Evolutionary conservation across 2,888 invertebrate species (phyloP).

Genomic region (Lordiphosa fenestrarum): DNA sequence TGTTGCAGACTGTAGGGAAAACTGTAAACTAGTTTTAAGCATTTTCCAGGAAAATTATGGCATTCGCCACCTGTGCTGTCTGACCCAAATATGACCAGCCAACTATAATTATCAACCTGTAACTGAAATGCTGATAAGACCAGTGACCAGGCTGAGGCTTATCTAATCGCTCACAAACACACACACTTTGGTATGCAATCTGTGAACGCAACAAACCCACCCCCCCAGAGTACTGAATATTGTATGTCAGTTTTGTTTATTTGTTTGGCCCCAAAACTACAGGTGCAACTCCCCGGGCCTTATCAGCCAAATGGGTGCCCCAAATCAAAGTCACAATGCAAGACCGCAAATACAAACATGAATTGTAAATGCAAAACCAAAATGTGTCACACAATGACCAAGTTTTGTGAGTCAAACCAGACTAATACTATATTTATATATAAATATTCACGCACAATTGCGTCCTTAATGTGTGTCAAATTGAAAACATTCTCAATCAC

Average conservation of each 20-base stretch:
- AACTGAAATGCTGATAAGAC: slow-evolving; percentile 23
- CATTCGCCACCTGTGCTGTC: slow-evolving; percentile 21
- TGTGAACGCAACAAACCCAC: too few relatives aligned
- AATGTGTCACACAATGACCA: slow-evolving; percentile 32
- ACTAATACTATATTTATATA: too few relatives aligned
- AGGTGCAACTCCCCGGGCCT: slow-evolving; percentile 3
- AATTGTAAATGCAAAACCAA: slow-evolving; percentile 1
- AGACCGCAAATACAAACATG: slow-evolving; percentile 24
- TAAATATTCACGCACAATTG: too few relatives aligned
- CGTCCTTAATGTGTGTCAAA: too few relatives aligned
- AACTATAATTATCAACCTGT: slow-evolving; percentile 19
- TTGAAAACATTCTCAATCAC: too few relatives aligned
- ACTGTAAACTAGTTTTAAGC: slow-evolving; percentile 1
- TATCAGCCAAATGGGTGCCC: slow-evolving; percentile 43
- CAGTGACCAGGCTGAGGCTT: slow-evolving; percentile 35
- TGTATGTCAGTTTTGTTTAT: too few relatives aligned
- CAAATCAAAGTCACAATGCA: slow-evolving; percentile 53
- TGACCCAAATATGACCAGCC: slow-evolving; percentile 25
- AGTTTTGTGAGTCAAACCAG: background rate
- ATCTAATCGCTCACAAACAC: slow-evolving; percentile 50
- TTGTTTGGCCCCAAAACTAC: too few relatives aligned
- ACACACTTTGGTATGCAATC: too few relatives aligned
- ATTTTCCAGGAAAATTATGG: slow-evolving; percentile 8
- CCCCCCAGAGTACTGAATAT: too few relatives aligned
- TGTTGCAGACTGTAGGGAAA: slow-evolving; percentile 3